phyloP scores from a whole-genome alignment of 2,113 vertebrate species.

The Oreocharis arfaki region DNA sequence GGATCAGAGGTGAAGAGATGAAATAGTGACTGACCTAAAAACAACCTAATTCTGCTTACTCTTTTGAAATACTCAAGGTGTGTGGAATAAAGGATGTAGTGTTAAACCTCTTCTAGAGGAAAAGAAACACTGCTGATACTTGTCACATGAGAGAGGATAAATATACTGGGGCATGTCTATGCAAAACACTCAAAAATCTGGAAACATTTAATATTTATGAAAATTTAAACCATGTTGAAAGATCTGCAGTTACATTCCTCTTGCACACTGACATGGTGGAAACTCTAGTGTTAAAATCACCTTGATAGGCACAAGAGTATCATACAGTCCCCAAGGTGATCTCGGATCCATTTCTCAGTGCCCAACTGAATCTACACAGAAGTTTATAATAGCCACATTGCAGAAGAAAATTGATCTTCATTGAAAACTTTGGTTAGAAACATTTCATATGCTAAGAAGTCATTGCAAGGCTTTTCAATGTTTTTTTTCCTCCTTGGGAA shows the following conservation, averaged over 20 bases:
- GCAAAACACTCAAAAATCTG: neutral
- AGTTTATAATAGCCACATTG: neutral
- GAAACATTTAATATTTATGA: neutral
- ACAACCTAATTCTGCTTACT: neutral
- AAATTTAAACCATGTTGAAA: neutral
- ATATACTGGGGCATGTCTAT: neutral
- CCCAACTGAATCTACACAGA: neutral
- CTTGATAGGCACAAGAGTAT: neutral
- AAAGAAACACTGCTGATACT: neutral
- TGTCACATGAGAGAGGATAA: neutral
- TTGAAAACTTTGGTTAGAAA: neutral
- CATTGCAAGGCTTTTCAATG: neutral
- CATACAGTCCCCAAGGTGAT: too few species aligned
- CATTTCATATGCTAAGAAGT: neutral
- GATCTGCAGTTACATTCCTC: neutral
- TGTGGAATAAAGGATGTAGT: accelerated
- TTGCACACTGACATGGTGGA: neutral
- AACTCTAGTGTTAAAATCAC: neutral
- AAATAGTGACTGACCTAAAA: neutral
- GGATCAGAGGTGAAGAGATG: accelerated
- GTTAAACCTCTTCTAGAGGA: neutral
- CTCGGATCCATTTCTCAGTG: neutral
- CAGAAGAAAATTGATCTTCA: neutral
- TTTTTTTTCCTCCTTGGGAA: neutral
- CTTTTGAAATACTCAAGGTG: neutral